Evolutionary conservation across 2,113 vertebrate species (phyloP).

Genomic region (Ursus arctos): DNA sequence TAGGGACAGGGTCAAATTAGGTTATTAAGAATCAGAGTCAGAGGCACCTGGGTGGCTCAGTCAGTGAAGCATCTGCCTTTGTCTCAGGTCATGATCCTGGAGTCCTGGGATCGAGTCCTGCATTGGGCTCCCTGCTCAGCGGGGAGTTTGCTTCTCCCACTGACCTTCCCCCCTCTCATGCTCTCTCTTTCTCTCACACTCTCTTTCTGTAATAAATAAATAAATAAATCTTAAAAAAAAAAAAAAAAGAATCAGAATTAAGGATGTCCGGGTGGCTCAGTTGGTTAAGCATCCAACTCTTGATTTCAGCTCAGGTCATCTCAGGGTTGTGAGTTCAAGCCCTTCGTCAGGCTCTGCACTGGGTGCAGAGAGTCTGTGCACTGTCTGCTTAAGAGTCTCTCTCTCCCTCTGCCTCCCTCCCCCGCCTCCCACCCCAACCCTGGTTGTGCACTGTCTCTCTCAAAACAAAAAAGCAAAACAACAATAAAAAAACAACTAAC

Average conservation of each 20-base stretch:
- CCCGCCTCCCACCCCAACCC: background rate
- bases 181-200: too few relatives aligned
- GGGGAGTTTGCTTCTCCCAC: too few relatives aligned
- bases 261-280: too few relatives aligned
- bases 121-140: too few relatives aligned
- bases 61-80: background rate
- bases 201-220: too few relatives aligned
- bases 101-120: too few relatives aligned
- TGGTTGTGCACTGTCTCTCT: background rate
- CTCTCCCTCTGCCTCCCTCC: background rate
- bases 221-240: too few relatives aligned
- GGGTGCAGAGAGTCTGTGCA: background rate
- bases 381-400: background rate
- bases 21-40: background rate
- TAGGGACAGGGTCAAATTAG: constrained; percentile 7
- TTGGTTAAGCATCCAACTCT: too few relatives aligned
- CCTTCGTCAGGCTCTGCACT: background rate
- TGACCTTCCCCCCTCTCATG: too few relatives aligned
- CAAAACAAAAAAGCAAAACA: background rate
- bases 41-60: background rate
- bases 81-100: background rate
- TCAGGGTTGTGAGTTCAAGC: background rate
- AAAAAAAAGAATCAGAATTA: too few relatives aligned
- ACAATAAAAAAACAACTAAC: background rate
- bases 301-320: background rate